Evolutionary conservation across 2,113 vertebrate species (phyloP).

Genomic region (Brachypteracias leptosomus): DNA sequence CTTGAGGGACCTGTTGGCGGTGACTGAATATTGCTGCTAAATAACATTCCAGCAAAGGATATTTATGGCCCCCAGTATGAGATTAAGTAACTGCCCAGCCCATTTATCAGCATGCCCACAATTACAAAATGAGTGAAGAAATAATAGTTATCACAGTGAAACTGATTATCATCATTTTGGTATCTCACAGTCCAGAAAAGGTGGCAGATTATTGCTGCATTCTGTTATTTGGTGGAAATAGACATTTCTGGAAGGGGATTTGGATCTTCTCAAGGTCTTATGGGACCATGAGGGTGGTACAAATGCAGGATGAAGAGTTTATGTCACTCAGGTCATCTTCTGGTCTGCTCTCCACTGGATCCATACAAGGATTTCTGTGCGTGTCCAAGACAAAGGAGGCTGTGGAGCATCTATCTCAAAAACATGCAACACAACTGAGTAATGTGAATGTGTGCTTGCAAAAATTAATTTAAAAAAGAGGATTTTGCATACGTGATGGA

Average conservation of each 20-base stretch:
- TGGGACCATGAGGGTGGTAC: not conserved
- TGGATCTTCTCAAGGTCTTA: not conserved
- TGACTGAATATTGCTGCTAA: not conserved
- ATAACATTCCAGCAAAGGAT: not conserved
- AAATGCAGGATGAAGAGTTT: not conserved
- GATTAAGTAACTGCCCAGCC: not conserved
- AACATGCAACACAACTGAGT: accelerated
- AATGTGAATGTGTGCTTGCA: not conserved
- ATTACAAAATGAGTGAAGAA: conserved; percentile 8
- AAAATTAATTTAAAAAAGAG: not conserved
- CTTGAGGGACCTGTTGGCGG: not conserved
- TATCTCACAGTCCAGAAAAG: not conserved
- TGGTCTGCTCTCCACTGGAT: not conserved
- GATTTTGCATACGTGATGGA: not conserved
- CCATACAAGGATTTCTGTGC: not conserved
- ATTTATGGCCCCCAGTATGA: not conserved
- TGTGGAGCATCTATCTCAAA: not conserved
- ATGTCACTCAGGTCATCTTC: not conserved
- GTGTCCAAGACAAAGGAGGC: not conserved
- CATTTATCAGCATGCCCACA: not conserved
- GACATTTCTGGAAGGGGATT: not conserved
- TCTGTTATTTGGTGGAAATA: not conserved
- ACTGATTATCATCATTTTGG: not conserved
- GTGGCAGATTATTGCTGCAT: not conserved
- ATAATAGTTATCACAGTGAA: not conserved